A percentile compares a stretch with the other conserved stretches of the same genome.
Evolutionary conservation across 2,797 vertebrate genomes (phyloP).

Genomic region (Spinus olivaceus): DNA sequence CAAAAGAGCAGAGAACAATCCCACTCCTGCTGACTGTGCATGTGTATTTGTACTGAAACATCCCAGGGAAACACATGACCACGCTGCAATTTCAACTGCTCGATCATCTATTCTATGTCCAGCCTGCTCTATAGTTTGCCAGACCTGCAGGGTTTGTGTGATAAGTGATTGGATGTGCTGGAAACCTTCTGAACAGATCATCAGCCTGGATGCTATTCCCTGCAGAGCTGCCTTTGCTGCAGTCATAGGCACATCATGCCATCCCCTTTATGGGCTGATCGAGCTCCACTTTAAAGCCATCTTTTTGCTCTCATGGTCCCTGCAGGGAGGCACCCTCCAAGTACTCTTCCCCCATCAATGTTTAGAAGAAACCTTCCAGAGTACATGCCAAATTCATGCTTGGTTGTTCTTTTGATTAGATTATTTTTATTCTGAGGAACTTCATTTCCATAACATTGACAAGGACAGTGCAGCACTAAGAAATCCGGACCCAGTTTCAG

Average conservation of each 20-base stretch:
- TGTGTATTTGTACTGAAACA: constrained; percentile 16
- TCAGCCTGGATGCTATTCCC: background rate
- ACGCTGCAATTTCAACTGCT: background rate
- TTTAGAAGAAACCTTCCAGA: background rate
- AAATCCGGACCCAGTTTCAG: background rate
- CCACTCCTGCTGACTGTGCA: constrained; percentile 37
- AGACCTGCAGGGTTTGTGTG: constrained; percentile 16
- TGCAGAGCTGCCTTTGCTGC: constrained; percentile 36
- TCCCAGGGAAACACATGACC: constrained; percentile 23
- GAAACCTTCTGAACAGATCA: constrained; percentile 26
- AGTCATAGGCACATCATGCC: background rate
- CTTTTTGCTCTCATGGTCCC: background rate
- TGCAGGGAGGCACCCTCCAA: background rate
- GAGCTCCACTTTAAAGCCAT: background rate
- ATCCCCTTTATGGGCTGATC: background rate
- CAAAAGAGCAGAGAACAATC: background rate
- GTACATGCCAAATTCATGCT: background rate
- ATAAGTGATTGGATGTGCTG: constrained; percentile 15
- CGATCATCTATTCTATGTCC: constrained; percentile 26
- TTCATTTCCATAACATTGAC: background rate
- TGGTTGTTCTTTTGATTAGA: background rate
- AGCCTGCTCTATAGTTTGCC: background rate
- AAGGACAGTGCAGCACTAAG: background rate
- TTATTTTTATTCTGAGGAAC: background rate
- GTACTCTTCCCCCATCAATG: background rate